Evolutionary conservation across 64 coral and sea anemone genomes (phyloP), one percentile per base, ranked within the genome.

Genomic region (Porites australiensis): DNA sequence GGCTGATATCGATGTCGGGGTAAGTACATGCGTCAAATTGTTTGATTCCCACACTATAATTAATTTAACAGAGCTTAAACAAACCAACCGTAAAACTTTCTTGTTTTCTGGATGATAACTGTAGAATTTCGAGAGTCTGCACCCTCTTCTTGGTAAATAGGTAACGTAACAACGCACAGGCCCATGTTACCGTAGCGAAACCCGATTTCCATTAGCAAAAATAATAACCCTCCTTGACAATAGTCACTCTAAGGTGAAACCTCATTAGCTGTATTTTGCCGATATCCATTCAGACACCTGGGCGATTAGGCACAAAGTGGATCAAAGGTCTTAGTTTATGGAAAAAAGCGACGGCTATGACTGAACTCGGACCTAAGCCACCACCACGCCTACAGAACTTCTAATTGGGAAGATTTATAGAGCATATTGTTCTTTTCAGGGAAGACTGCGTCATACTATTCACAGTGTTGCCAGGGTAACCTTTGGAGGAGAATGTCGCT

Each of bases 351-450:
- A 68, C 64, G 64, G 64, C 64, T 68, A 68, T 15, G 64, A 68
- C 22, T 68, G 64, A 68, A 68, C 64, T 68, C 64, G 64, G 3
- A 68, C 64, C 64, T 68, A 7, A 68, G 64, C 64, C 64, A 68
- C 64, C 22, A 68, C 64, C 64, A 68, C 64, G 64, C 6, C 64
- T 68, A 5, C 64, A 13, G 64, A 20, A 12, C 64, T 20, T 68
- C 64, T 68, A 68, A 68, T 68, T 68, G 64, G 64, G 64, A 68
- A 68, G 64, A 68, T 68, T 20, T 68, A 68, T 68, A 68, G 64
- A 68, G 64, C 64, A 68, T 68, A 68, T 15, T 68, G 64, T n/a
- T 57, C 11, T 72, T 72, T 72, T 72, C 69, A 72, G 69, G 69
- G 69, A 72, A 72, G 19, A 21, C 69, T 72, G 16, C 69, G 5